Base-by-base conservation (phyloP, 2,113 vertebrate species). In the Cranoglanis bouderius region DNA sequence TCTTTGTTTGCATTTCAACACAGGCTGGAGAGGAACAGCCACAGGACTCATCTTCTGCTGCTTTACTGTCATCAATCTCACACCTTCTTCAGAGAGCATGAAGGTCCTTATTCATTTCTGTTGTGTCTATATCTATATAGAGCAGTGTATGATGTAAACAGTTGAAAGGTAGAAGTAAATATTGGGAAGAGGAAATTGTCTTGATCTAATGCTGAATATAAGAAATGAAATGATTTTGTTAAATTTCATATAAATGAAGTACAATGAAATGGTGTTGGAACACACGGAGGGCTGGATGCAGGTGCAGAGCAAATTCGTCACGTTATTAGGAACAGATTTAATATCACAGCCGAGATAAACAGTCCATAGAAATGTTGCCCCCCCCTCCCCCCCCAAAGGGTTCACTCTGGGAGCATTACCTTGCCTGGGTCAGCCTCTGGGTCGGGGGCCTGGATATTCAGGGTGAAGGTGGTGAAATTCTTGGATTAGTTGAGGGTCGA, bases 1-100 rank as follows among this genome's bases (percentile, higher is more conserved):
- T 6, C 80, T 70, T 70, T 70, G 75, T 67, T 63, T 81, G 43
- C 53, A 61, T 77, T 87, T 87, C 53, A 87, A 26, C 75, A 29
- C 24, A 35, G 55, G 9, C 46, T 70, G 46, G 43, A 35, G 32
- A 35, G 32, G 24, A 80, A 67, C 86, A 55, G 86, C 55, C 46
- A 40, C 46, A 29, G 16, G 10, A 9, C 86, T 82, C 43, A 67
- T 53, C 57, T 38, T 8, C 10, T 18, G 12, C 49, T n/a, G 13
- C 14, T 40, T 49, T 21, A 5, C 49, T 40, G 43, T 86, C 16
- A 59, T 59, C 40, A 40, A 10, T 38, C 21, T 35, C 46, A 35
- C 86, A 55, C 59, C 57, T 87, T 35, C 49, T 38, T 67, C 38
- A 26, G n/a, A 85, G 18, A 38, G 2, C 21, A 40, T 40, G 35